Evolutionary conservation across 2,797 vertebrate genomes (phyloP), one percentile per base, ranked within the genome.

Genomic region (Lutjanus argentimaculatus): DNA sequence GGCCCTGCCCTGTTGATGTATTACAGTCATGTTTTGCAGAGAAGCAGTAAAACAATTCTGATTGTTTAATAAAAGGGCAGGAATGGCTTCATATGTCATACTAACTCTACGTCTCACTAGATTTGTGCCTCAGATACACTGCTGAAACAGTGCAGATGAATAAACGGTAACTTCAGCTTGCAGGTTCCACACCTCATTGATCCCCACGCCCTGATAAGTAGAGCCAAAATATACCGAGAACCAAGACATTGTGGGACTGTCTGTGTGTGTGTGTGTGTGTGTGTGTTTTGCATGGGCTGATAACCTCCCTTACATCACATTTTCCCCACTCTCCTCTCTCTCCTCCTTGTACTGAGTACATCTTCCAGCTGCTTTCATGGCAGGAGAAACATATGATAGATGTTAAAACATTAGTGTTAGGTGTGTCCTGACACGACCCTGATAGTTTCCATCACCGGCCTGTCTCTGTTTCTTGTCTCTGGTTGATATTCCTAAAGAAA

Each of bases 201-300:
- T 45, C 43, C 58, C 62, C 80, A 81, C 86, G 46, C 83, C 86
- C 88, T 78, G 79, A 85, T 43, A 62, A 59, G 22, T 45, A 15
- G 61, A 83, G 66, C 85, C 85, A 91, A 87, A 83, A 59, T 75
- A 80, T 91, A 86, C 74, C 11, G 59, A n/a, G 46, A 79, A 75
- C 61, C 30, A 48, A 70, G 30, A 75, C 13, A 21, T 43, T 51
- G 42, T 42, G 42, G 9, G 8, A 67, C 30, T 66, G 22, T 57
- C 19, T 19, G 45, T 58, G 53, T 61, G 13, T 52, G 66, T 52
- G 80, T 70, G 64, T 49, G 59, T 48, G 62, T 30, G 43, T 43
- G 36, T 42, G 49, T 57, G 58, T 55, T 70, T 17, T 71, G 49
- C n/a, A 74, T 21, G 25, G 64, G 9, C 45, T 22, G 72, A 73